Evolutionary conservation across 2,888 invertebrate species (phyloP).

Genomic region (Dromius quadrimaculatus): DNA sequence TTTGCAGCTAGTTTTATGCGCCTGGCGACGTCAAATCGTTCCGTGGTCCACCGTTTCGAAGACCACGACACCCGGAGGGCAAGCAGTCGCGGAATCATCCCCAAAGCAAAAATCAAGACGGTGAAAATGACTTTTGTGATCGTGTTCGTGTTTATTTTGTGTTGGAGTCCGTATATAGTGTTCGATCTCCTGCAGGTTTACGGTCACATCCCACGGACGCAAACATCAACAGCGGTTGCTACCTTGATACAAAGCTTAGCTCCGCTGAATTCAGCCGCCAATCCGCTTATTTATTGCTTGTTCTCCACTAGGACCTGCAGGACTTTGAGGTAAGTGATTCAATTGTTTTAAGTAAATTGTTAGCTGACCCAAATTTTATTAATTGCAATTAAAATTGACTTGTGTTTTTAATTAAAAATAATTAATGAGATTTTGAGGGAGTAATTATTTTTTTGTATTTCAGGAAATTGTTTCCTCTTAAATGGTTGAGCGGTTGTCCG

Average conservation of each 20-base stretch:
- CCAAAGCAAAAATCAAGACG: conserved; percentile 95
- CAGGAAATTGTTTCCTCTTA: conserved; percentile 77
- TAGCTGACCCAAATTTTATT: neutral
- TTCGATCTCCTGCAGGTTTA: conserved; percentile 94
- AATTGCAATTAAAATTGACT: neutral
- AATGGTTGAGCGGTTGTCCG: conserved; percentile 75
- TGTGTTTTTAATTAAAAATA: neutral
- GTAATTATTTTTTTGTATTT: conserved; percentile 42
- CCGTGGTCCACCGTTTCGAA: conserved; percentile 59
- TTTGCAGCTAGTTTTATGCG: conserved; percentile 15
- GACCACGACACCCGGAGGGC: conserved; percentile 76
- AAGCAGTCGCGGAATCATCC: conserved; percentile 93
- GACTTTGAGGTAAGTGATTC: conserved; percentile 78
- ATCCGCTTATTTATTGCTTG: conserved; percentile 94
- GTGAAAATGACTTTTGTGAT: conserved; percentile 98
- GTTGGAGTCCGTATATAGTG: conserved; percentile 97
- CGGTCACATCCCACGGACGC: conserved; percentile 83
- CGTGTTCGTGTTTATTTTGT: conserved; percentile 93
- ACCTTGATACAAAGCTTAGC: conserved; percentile 94
- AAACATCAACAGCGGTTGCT: conserved; percentile 87
- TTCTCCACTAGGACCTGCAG: conserved; percentile 93
- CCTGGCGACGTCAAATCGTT: neutral
- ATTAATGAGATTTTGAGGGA: too few species aligned
- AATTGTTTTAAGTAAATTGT: neutral
- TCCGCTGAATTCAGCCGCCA: conserved; percentile 94